Conservation (phyloP, 2,113 vertebrate genomes). For the Illadopsis cleaveri region DNA sequence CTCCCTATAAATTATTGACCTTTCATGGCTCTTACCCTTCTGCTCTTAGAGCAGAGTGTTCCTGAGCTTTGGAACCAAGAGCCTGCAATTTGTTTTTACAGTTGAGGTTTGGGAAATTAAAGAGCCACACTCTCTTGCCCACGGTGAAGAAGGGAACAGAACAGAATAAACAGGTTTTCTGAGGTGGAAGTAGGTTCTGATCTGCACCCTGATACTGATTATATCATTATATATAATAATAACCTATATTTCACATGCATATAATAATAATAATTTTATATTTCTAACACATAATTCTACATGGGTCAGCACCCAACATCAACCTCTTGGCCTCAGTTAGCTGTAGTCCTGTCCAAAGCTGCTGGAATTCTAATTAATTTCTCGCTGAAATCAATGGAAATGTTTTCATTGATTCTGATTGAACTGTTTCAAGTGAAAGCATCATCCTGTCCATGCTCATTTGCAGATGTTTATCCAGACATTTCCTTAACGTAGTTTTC, state of each 20-base stretch:
- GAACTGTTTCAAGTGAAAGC: background rate
- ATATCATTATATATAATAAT: background rate
- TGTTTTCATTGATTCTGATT: background rate
- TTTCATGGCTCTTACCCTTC: background rate
- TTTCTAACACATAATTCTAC: background rate
- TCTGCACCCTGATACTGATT: background rate
- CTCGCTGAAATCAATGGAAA: background rate
- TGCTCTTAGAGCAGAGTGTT: background rate
- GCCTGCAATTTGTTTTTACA: background rate
- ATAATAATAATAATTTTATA: background rate
- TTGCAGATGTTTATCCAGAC: slow-evolving; percentile 7
- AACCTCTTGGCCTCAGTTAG: background rate
- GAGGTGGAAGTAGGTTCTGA: background rate
- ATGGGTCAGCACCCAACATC: background rate
- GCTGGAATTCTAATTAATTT: background rate
- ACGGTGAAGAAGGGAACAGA: background rate
- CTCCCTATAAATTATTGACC: background rate
- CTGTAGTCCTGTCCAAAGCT: background rate
- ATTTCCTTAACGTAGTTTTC: background rate
- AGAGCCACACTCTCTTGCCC: background rate
- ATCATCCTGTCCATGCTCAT: background rate
- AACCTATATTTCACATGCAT: background rate
- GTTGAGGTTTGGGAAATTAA: background rate
- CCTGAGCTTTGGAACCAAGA: background rate
- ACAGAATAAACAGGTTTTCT: background rate